These are phyloP conservation scores for Theocolax elegans DNA, from an alignment of 1,140 invertebrate species.

Conservation along the genomic window DNA sequence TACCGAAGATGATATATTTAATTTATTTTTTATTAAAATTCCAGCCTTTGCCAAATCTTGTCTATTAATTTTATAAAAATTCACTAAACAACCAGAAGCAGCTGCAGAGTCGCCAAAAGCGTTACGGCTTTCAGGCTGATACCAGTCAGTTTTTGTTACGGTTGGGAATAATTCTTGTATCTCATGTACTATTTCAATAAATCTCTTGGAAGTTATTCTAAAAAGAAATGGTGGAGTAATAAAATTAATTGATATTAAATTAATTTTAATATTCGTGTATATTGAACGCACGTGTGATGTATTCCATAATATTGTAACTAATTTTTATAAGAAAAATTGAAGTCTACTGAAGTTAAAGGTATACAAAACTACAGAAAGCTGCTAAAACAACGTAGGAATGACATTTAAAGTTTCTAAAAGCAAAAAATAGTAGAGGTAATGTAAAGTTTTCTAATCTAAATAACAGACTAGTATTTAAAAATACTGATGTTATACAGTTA, in stretches of 20 bases:
- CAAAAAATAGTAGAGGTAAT: too few relatives aligned
- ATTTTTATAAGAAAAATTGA: background rate
- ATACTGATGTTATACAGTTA: too few relatives aligned
- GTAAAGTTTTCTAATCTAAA: too few relatives aligned
- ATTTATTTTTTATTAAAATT: background rate
- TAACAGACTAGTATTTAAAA: too few relatives aligned
- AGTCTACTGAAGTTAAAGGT: too few relatives aligned
- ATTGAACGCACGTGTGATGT: too few relatives aligned
- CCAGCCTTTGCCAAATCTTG: background rate
- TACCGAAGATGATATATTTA: background rate
- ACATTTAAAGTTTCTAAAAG: too few relatives aligned
- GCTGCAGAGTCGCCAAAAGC: background rate
- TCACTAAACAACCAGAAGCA: background rate
- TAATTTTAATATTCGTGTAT: too few relatives aligned
- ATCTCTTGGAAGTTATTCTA: background rate
- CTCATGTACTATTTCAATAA: background rate
- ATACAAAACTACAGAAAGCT: too few relatives aligned
- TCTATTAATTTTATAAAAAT: background rate
- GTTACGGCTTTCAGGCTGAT: background rate
- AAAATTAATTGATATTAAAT: too few relatives aligned
- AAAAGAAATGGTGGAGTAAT: background rate
- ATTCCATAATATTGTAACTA: background rate
- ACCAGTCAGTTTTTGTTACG: background rate
- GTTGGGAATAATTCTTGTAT: constrained; percentile 2
- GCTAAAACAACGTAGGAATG: too few relatives aligned